These are phyloP conservation scores for Trachelus stipa DNA, from an alignment of 2,888 invertebrate species.

Conservation along the genomic window DNA sequence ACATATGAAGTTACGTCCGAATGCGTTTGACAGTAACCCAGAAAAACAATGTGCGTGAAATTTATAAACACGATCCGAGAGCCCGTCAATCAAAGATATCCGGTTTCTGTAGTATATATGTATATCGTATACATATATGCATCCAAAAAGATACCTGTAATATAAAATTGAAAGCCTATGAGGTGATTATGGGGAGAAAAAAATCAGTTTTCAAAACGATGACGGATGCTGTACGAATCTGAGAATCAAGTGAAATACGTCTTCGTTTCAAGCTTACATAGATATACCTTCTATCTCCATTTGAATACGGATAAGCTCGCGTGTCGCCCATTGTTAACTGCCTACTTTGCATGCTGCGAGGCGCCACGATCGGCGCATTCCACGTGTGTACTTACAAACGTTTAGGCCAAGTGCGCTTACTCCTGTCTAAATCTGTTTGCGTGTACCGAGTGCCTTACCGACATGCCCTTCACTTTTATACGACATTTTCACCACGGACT, in stretches of 20 bases:
- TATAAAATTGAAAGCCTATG: background rate
- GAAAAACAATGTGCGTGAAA: background rate
- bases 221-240: background rate
- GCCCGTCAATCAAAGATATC: background rate
- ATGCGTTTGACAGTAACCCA: background rate
- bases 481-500: background rate
- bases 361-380: slow-evolving; percentile 27
- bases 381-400: slow-evolving; percentile 21
- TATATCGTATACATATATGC: too few species aligned
- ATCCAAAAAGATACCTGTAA: background rate
- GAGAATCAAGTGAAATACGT: slow-evolving; percentile 26
- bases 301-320: slow-evolving; percentile 4
- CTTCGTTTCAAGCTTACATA: slow-evolving; percentile 29
- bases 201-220: background rate
- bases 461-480: background rate
- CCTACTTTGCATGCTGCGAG: slow-evolving; percentile 37
- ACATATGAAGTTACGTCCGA: too few species aligned
- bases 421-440: slow-evolving; percentile 1
- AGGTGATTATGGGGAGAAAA: background rate
- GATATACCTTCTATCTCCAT: background rate
- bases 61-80: background rate
- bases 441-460: slow-evolving; percentile 2
- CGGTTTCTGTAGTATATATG: background rate
- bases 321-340: slow-evolving; percentile 31
- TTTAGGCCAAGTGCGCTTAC: background rate